A percentile compares a stretch with the other conserved stretches of the same genome.
Conservation (phyloP, 2,888 invertebrate genomes). For the Carcina quercana region DNA sequence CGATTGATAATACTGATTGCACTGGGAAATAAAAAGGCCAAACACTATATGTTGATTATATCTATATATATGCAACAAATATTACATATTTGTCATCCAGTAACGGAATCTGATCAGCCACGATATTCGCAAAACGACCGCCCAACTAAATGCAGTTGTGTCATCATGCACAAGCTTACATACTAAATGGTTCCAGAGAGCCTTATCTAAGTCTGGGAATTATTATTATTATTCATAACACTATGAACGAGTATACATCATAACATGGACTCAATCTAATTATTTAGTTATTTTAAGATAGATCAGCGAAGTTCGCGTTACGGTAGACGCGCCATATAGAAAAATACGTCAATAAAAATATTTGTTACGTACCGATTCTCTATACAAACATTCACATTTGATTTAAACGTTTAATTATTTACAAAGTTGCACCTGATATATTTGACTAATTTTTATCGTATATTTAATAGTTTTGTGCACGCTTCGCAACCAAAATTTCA, state of each 20-base stretch:
- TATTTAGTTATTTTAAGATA: too few relatives aligned
- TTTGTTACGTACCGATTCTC: slow-evolving; percentile 41
- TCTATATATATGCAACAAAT: too few relatives aligned
- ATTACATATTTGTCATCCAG: too few relatives aligned
- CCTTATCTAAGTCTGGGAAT: slow-evolving; percentile 16
- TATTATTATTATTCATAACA: not conserved
- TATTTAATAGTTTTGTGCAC: slow-evolving; percentile 29
- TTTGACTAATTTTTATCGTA: slow-evolving; percentile 7
- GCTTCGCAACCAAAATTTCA: slow-evolving; percentile 10
- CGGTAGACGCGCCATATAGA: slow-evolving; percentile 39
- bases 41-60: too few relatives aligned
- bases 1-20: too few relatives aligned
- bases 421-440: slow-evolving; percentile 3
- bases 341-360: slow-evolving; percentile 67
- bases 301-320: too few relatives aligned
- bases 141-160: slow-evolving; percentile 24
- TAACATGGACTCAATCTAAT: slow-evolving; percentile 18
- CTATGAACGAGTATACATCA: slow-evolving; percentile 13
- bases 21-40: too few relatives aligned
- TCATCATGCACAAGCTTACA: slow-evolving; percentile 17
- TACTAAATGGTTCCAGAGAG: slow-evolving; percentile 49
- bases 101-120: too few relatives aligned
- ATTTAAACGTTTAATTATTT: slow-evolving; percentile 4
- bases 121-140: too few relatives aligned
- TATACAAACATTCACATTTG: slow-evolving; percentile 47